Percentiles rank a stretch among this genome's conserved stretches.
Conservation (phyloP, 2,888 invertebrate species). For the Argyresthia albistria region DNA sequence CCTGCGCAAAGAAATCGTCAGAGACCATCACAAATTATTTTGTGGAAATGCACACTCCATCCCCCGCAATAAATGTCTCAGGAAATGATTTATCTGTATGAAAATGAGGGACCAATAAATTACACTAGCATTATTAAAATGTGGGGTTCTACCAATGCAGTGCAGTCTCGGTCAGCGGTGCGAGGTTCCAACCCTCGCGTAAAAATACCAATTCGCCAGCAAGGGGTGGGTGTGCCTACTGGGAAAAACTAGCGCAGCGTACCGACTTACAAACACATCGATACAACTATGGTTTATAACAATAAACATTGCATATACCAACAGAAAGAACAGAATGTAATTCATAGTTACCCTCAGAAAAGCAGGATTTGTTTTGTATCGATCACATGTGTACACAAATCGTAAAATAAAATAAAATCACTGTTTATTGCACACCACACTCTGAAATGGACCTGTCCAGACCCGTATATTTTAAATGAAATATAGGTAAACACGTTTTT, state of each 20-base stretch:
- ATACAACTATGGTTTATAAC: not conserved
- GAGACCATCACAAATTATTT: too few species aligned
- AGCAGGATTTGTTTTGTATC: constrained; percentile 34
- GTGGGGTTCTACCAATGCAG: not conserved
- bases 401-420: constrained; percentile 8
- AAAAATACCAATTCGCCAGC: constrained; percentile 2
- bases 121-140: not conserved
- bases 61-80: too few species aligned
- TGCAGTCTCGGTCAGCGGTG: not conserved
- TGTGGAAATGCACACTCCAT: too few species aligned
- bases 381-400: constrained; percentile 59
- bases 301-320: not conserved
- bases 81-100: not conserved
- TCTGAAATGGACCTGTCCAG: not conserved
- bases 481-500: not conserved
- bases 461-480: not conserved
- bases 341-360: constrained; percentile 54
- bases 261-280: not conserved
- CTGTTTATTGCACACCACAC: constrained; percentile 10
- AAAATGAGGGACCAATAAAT: constrained; percentile 1
- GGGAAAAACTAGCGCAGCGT: constrained; percentile 25
- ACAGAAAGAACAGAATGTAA: constrained; percentile 27
- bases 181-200: not conserved
- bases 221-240: constrained; percentile 32
- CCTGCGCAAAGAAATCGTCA: too few species aligned